These are phyloP conservation scores for Stegostoma tigrinum DNA, from an alignment of 2,113 vertebrate genomes.

Conservation along the genomic window DNA sequence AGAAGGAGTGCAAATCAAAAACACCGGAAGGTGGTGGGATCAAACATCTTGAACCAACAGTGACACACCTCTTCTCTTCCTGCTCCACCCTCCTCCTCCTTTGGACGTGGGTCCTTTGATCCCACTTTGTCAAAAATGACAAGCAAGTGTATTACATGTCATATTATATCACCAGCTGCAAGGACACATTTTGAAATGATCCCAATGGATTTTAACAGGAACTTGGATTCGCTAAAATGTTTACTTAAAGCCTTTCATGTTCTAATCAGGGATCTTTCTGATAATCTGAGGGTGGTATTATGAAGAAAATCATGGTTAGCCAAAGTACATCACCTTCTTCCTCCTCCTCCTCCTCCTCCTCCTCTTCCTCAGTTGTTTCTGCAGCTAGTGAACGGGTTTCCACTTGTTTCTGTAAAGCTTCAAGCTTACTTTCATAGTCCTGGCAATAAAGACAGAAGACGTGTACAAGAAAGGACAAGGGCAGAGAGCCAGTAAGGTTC, in stretches of 20 bases:
- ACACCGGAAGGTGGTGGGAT: too few relatives aligned
- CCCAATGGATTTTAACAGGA: not conserved
- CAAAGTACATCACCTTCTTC: constrained; percentile 62
- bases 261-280: not conserved
- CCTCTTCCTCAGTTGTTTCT: constrained; percentile 86
- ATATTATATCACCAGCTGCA: not conserved
- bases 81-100: not conserved
- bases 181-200: not conserved
- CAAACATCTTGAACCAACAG: not conserved
- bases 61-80: not conserved
- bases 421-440: constrained; percentile 96
- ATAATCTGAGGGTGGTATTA: too few relatives aligned
- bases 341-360: constrained; percentile 77
- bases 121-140: not conserved
- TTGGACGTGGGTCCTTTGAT: not conserved
- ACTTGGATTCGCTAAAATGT: too few relatives aligned
- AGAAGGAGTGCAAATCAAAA: not conserved
- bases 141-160: not conserved
- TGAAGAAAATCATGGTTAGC: not conserved
- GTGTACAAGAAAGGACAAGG: constrained; percentile 49
- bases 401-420: constrained; percentile 96
- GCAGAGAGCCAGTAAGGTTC: constrained; percentile 33
- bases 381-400: constrained; percentile 84
- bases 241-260: too few relatives aligned
- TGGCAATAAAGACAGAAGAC: constrained; percentile 62